Conservation (phyloP, 2,113 vertebrate species). For the Anser brachyrhynchus region DNA sequence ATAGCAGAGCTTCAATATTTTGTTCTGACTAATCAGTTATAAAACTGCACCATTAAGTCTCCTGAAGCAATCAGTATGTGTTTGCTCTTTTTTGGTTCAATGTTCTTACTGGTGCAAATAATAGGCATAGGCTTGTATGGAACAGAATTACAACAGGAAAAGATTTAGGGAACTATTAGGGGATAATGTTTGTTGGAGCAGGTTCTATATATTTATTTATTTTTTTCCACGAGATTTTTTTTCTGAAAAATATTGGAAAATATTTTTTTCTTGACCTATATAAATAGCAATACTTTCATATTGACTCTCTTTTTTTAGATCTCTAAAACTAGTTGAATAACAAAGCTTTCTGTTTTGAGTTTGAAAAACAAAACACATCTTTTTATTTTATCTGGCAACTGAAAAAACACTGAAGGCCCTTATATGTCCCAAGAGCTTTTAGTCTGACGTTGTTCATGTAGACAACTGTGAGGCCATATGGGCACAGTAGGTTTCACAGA, state of each 20-base stretch:
- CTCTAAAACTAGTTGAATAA: background rate
- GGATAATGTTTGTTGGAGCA: background rate
- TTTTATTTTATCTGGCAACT: background rate
- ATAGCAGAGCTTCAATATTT: background rate
- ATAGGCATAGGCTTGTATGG: background rate
- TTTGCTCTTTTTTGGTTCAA: background rate
- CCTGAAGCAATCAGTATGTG: background rate
- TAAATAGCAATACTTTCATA: background rate
- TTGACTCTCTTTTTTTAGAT: background rate
- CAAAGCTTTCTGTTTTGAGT: background rate
- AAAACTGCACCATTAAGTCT: background rate
- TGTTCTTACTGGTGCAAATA: background rate
- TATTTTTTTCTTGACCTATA: background rate
- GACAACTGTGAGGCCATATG: conserved; percentile 27
- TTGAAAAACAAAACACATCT: background rate
- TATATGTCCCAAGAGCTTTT: background rate
- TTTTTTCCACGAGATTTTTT: background rate
- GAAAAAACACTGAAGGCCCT: background rate
- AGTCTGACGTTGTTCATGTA: background rate
- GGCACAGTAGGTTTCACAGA: conserved; percentile 20
- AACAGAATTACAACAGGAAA: background rate
- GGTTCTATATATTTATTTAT: background rate
- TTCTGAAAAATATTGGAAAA: background rate
- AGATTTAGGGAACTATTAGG: background rate
- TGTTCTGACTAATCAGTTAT: background rate